These are phyloP conservation scores for Myzus persicae DNA, from an alignment of 1,140 invertebrate species.

Conservation along the genomic window DNA sequence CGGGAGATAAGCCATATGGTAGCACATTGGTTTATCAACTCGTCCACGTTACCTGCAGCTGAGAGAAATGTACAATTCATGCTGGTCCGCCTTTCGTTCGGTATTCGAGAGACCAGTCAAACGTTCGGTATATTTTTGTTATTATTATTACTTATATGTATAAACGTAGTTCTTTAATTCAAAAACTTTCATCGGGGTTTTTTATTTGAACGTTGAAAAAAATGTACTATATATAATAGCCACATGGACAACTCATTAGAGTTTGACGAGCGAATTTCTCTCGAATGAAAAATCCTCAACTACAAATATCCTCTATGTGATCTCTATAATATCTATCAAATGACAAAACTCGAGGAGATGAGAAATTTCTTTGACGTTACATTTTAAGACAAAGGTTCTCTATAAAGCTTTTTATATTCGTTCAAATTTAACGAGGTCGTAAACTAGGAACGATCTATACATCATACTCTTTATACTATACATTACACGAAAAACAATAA, in stretches of 20 bases:
- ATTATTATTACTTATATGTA: too few relatives aligned
- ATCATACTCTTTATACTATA: neutral
- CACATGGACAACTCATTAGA: neutral
- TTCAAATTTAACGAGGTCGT: neutral
- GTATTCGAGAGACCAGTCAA: neutral
- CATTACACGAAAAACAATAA: neutral
- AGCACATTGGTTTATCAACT: too few relatives aligned
- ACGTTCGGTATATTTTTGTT: neutral
- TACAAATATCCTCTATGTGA: neutral
- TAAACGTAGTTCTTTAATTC: neutral
- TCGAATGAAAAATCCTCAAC: neutral
- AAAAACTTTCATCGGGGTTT: too few relatives aligned
- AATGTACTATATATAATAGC: too few relatives aligned
- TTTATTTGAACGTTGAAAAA: neutral
- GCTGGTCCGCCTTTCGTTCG: neutral
- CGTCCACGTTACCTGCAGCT: too few relatives aligned
- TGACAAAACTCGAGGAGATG: neutral
- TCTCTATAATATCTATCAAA: neutral
- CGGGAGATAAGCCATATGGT: neutral
- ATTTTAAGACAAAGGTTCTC: neutral
- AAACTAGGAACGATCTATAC: neutral
- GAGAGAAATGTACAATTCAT: neutral
- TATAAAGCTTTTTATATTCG: neutral
- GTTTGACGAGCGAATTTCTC: neutral
- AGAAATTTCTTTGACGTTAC: neutral